Evolutionary conservation across 2,888 invertebrate species (phyloP).

Genomic region (Eupithecia dodoneata): DNA sequence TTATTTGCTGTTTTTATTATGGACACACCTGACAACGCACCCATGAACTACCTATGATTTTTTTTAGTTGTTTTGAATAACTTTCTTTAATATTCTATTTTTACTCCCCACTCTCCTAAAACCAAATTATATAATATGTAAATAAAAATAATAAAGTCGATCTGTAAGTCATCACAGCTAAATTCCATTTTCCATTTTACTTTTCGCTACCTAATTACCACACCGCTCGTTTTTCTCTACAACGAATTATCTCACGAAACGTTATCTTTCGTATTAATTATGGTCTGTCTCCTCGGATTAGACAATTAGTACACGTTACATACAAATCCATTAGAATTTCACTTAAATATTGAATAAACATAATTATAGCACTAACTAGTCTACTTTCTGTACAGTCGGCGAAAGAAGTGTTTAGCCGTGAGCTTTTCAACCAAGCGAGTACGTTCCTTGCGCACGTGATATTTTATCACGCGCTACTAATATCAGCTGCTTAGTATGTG

Average conservation of each 20-base stretch:
- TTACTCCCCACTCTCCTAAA: neutral
- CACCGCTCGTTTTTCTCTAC: constrained; percentile 61
- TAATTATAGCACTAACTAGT: constrained; percentile 61
- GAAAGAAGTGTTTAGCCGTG: constrained; percentile 9
- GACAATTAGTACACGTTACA: constrained; percentile 41
- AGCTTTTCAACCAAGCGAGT: neutral
- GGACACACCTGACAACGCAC: neutral
- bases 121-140: neutral
- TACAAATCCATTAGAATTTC: constrained; percentile 61
- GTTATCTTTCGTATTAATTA: constrained; percentile 48
- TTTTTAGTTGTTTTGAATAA: no score
- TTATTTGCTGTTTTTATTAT: neutral
- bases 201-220: constrained; percentile 13
- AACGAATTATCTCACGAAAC: constrained; percentile 70
- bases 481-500: neutral
- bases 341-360: constrained; percentile 76
- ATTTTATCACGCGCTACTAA: neutral
- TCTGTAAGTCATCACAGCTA: neutral
- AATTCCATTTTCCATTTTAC: constrained; percentile 4
- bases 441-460: neutral
- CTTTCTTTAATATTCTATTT: neutral
- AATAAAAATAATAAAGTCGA: neutral
- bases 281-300: constrained; percentile 23
- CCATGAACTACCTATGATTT: neutral
- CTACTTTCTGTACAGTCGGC: constrained; percentile 40